Evolutionary conservation across 2,888 invertebrate species (phyloP).

Genomic region (Philhelius pedissequus): DNA sequence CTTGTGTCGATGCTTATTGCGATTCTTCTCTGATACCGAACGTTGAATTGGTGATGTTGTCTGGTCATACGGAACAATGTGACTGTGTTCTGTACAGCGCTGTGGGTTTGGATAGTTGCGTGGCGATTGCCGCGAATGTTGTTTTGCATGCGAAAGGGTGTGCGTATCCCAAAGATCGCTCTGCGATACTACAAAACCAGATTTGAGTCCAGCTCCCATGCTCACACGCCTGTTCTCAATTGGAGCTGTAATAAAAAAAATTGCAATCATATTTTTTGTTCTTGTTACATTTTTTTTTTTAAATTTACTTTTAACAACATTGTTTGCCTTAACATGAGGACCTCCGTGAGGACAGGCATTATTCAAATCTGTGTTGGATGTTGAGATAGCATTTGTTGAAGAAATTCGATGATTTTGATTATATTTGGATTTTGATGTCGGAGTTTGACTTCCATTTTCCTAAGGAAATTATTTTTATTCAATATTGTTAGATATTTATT

Average conservation of each 20-base stretch:
- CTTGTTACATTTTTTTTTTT: neutral
- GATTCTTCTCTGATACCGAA: slow-evolving; percentile 84
- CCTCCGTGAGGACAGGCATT: slow-evolving; percentile 76
- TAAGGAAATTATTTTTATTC: neutral
- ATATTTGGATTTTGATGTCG: slow-evolving; percentile 74
- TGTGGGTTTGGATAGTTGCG: slow-evolving; percentile 77
- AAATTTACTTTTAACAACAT: slow-evolving; percentile 73
- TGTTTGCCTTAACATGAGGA: slow-evolving; percentile 75
- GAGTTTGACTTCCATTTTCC: slow-evolving; percentile 76
- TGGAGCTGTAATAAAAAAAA: slow-evolving; percentile 71
- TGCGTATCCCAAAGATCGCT: slow-evolving; percentile 85
- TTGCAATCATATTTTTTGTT: neutral
- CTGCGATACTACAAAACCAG: slow-evolving; percentile 83
- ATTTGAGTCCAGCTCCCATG: slow-evolving; percentile 77
- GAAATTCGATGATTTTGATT: slow-evolving; percentile 76
- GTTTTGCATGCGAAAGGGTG: slow-evolving; percentile 81
- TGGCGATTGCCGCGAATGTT: slow-evolving; percentile 78
- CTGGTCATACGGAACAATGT: slow-evolving; percentile 76
- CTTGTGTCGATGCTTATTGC: slow-evolving; percentile 80
- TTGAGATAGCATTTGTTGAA: slow-evolving; percentile 75
- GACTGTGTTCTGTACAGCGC: slow-evolving; percentile 78
- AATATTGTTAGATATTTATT: too few relatives aligned
- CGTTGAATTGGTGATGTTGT: slow-evolving; percentile 81
- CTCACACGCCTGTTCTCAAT: slow-evolving; percentile 76
- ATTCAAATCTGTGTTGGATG: slow-evolving; percentile 77